Percentiles rank a stretch among this genome's conserved stretches.
Evolutionary conservation across 2,113 vertebrate species (phyloP).

Genomic region (Megalops atlanticus): DNA sequence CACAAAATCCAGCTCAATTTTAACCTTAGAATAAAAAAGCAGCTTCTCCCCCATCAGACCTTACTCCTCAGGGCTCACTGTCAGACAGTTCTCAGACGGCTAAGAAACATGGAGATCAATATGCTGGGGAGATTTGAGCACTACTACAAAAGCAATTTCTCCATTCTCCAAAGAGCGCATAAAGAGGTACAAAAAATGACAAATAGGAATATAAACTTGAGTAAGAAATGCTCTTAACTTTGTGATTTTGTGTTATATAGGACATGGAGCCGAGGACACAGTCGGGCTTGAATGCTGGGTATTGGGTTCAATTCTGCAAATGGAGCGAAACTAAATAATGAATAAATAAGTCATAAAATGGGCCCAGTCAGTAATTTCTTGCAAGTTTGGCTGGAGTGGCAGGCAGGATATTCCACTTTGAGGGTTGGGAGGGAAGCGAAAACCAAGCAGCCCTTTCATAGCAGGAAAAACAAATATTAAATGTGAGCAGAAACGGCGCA

Average conservation of each 20-base stretch:
- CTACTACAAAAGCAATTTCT: neutral
- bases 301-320: neutral
- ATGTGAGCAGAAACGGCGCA: neutral
- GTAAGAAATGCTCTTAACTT: neutral
- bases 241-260: neutral
- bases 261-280: neutral
- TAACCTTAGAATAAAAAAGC: neutral
- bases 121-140: neutral
- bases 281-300: neutral
- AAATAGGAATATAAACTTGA: neutral
- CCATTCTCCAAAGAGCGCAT: neutral
- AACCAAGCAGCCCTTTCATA: neutral
- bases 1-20: neutral
- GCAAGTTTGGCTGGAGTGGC: neutral
- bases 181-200: neutral
- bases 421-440: neutral
- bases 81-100: no score
- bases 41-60: no score
- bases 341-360: neutral
- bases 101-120: no score
- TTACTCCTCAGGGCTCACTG: no score
- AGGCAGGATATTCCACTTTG: neutral
- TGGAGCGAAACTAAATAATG: neutral
- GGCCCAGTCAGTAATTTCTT: neutral
- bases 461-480: slow-evolving; percentile 38